Conservation (phyloP, 2,797 vertebrate species). For the Pteropus rufus region DNA sequence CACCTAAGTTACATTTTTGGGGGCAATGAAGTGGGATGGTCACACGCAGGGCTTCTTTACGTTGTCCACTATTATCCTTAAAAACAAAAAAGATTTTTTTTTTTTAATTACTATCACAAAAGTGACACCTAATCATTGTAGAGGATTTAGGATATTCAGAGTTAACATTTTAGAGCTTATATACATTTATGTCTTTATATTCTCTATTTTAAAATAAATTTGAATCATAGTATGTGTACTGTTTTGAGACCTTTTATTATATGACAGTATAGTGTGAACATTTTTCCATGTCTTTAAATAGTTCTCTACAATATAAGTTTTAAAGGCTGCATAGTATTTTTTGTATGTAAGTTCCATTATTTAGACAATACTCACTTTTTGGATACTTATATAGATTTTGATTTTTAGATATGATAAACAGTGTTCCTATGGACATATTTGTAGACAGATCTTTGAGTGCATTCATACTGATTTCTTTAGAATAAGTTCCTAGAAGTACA, state of each 20-base stretch:
- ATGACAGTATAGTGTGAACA: neutral
- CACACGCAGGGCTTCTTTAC: neutral
- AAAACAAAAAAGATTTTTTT: neutral
- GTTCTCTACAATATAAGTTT: neutral
- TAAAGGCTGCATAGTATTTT: neutral
- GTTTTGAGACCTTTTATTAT: neutral
- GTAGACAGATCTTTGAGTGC: neutral
- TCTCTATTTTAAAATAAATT: constrained; percentile 29
- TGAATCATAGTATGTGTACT: neutral
- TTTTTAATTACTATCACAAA: neutral
- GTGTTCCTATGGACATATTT: neutral
- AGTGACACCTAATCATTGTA: neutral
- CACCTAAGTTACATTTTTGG: neutral
- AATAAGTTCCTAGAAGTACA: neutral
- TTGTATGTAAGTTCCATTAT: neutral
- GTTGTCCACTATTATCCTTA: neutral
- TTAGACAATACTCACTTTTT: neutral
- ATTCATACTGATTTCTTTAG: neutral
- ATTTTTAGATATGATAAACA: neutral
- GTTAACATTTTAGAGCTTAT: neutral
- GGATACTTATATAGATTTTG: neutral
- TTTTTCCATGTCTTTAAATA: neutral
- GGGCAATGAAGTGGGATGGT: neutral
- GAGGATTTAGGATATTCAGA: neutral
- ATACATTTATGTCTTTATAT: neutral